Conservation (phyloP, 1,140 invertebrate genomes). For the Drosophila athabasca region DNA sequence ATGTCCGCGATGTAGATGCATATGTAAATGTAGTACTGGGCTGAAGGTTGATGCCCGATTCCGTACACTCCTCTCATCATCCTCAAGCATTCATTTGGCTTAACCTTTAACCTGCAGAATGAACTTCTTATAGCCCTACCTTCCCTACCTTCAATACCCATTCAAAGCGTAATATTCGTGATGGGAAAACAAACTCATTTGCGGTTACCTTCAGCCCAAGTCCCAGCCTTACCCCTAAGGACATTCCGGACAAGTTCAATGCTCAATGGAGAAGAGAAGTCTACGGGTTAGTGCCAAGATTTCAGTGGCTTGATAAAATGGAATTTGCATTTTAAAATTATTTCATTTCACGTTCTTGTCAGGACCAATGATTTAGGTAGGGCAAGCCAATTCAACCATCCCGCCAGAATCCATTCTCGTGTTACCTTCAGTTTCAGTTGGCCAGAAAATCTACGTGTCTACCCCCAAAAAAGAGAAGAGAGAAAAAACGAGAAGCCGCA, state of each 20-base stretch:
- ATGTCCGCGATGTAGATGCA: too few relatives aligned
- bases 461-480: slow-evolving; percentile 2
- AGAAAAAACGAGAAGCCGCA: slow-evolving; percentile 35
- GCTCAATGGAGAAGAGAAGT: slow-evolving; percentile 6
- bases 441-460: slow-evolving; percentile 55
- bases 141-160: too few relatives aligned
- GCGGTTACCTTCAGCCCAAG: slow-evolving; percentile 1
- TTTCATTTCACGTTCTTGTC: slow-evolving; percentile 77
- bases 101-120: too few relatives aligned
- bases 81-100: too few relatives aligned
- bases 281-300: slow-evolving; percentile 42
- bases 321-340: slow-evolving; percentile 76
- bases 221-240: slow-evolving; percentile 2
- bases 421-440: slow-evolving; percentile 37
- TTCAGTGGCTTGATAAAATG: slow-evolving; percentile 51
- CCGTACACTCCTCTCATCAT: too few relatives aligned
- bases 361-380: slow-evolving; percentile 70
- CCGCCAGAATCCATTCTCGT: slow-evolving; percentile 4
- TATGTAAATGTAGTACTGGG: too few relatives aligned
- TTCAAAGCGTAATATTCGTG: slow-evolving; percentile 11
- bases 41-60: too few relatives aligned
- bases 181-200: slow-evolving; percentile 37
- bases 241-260: slow-evolving; percentile 27
- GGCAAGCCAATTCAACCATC: slow-evolving; percentile 38
- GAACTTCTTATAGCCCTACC: too few relatives aligned